These are phyloP conservation scores for Leptinotarsa haldemani DNA, from an alignment of 2,888 invertebrate species.

Conservation along the genomic window DNA sequence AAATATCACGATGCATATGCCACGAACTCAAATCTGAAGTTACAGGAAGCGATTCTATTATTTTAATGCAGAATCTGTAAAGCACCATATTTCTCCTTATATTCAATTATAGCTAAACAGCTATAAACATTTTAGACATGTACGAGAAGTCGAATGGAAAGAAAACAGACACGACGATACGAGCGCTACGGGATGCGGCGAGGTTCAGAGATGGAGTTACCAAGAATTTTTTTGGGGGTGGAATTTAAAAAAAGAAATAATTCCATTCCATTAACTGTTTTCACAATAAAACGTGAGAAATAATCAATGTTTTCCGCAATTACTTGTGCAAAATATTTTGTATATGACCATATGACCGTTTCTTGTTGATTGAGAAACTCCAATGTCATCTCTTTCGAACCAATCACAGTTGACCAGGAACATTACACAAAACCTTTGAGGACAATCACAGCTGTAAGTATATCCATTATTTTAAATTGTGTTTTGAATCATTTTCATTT, in stretches of 20 bases:
- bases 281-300: neutral
- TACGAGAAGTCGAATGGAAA: constrained; percentile 50
- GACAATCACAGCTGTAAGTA: too few relatives aligned
- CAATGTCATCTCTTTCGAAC: too few relatives aligned
- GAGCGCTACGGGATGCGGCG: constrained; percentile 34
- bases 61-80: constrained; percentile 46
- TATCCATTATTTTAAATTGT: too few relatives aligned
- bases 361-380: too few relatives aligned
- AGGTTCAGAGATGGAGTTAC: constrained; percentile 17
- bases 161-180: constrained; percentile 52
- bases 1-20: neutral
- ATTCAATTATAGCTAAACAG: constrained; percentile 56
- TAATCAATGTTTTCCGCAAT: neutral
- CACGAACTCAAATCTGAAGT: neutral
- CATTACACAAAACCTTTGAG: too few relatives aligned
- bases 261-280: neutral
- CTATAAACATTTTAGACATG: constrained; percentile 59
- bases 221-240: neutral
- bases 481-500: too few relatives aligned
- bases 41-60: constrained; percentile 28
- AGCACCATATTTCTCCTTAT: constrained; percentile 49
- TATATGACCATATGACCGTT: too few relatives aligned
- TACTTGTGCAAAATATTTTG: too few relatives aligned
- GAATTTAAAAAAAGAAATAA: neutral
- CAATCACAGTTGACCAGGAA: too few relatives aligned